Percentiles rank a stretch among this genome's conserved stretches.
Conservation (phyloP, 2,797 vertebrate species). For the Melanotaenia pygmaea region DNA sequence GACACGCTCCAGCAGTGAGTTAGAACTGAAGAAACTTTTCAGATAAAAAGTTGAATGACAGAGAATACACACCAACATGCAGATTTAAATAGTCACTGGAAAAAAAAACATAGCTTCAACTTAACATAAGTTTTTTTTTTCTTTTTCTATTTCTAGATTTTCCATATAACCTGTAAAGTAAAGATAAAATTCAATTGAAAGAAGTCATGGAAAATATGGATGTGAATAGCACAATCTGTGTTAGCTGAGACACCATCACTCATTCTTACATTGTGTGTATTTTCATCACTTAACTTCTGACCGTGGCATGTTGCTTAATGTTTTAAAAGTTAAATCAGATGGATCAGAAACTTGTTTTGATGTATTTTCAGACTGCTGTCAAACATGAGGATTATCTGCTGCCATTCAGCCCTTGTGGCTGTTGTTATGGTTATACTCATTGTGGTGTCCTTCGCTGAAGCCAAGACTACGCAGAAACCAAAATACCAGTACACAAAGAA, state of each 20-base stretch:
- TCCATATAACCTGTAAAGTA: background rate
- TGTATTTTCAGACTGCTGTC: conserved; percentile 64
- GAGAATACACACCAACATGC: background rate
- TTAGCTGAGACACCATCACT: background rate
- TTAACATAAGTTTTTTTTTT: no score
- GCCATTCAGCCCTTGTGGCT: conserved; percentile 58
- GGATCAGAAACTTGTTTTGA: conserved; percentile 7
- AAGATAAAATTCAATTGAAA: background rate
- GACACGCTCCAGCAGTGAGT: background rate
- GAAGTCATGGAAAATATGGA: background rate
- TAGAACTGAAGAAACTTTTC: background rate
- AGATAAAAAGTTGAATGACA: background rate
- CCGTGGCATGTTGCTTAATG: background rate
- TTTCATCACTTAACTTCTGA: background rate
- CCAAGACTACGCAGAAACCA: conserved; percentile 87
- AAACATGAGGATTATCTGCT: conserved; percentile 74
- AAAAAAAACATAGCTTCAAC: background rate
- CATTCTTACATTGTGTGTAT: background rate
- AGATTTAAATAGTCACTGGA: background rate
- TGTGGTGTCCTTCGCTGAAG: conserved; percentile 43
- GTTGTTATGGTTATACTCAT: conserved; percentile 68
- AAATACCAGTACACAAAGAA: conserved; percentile 92
- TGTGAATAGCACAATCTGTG: background rate
- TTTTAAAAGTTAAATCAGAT: conserved; percentile 1
- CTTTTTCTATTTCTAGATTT: no score